Evolutionary conservation across 2,797 vertebrate genomes (phyloP).

Genomic region (Takifugu ocellatus): DNA sequence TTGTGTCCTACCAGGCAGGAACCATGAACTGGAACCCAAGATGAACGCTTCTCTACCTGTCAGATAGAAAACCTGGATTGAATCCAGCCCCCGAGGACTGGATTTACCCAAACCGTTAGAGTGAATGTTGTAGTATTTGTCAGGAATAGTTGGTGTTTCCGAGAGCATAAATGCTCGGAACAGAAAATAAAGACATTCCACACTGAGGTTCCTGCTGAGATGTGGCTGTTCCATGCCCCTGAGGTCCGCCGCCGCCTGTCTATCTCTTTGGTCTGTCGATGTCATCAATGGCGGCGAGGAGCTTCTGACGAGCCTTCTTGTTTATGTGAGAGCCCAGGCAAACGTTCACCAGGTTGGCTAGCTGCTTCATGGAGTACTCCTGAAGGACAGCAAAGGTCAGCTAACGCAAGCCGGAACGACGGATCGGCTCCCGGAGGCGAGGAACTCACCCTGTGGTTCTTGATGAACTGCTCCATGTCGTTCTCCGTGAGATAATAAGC

Average conservation of each 20-base stretch:
- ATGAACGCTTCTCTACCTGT: no score
- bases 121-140: conserved; percentile 12
- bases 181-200: conserved; percentile 43
- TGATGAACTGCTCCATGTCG: conserved; percentile 98
- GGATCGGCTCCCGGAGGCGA: no score
- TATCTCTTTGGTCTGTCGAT: conserved; percentile 97
- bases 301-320: conserved; percentile 96
- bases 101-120: conserved; percentile 10
- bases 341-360: conserved; percentile 95
- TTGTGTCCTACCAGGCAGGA: no score
- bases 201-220: neutral
- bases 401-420: neutral
- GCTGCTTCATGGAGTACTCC: conserved; percentile 98
- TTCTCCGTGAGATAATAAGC: conserved; percentile 98
- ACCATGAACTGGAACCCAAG: no score
- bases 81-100: no score
- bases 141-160: conserved; percentile 9
- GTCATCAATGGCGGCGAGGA: conserved; percentile 94
- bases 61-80: no score
- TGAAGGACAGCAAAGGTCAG: conserved; percentile 43
- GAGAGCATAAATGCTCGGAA: neutral
- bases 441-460: conserved; percentile 88
- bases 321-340: conserved; percentile 98
- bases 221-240: neutral
- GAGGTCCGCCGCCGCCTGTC: conserved; percentile 21